Conservation (phyloP, 2,797 vertebrate genomes). For the Myotis vivesi region DNA sequence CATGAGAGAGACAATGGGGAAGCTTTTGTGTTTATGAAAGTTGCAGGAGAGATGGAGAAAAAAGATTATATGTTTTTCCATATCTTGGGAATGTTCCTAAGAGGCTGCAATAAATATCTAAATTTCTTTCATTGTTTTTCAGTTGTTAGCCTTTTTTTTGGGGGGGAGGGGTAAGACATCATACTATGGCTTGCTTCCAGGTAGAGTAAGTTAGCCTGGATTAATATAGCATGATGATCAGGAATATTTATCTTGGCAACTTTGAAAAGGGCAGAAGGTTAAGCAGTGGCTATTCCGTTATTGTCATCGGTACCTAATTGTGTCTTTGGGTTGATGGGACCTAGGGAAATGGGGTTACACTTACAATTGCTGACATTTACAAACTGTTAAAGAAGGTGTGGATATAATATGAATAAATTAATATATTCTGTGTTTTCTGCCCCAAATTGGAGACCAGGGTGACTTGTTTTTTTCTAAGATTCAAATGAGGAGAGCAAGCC, state of each 20-base stretch:
- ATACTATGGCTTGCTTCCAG: background rate
- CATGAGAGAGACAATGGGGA: background rate
- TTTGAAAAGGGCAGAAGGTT: background rate
- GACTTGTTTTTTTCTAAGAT: conserved; percentile 35
- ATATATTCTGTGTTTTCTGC: background rate
- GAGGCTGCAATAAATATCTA: background rate
- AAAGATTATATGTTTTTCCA: background rate
- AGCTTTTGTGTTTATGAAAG: background rate
- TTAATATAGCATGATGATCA: background rate
- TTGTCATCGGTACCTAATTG: background rate
- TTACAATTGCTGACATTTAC: background rate
- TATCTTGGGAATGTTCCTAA: conserved; percentile 14
- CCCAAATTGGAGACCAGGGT: background rate
- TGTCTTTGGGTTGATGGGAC: background rate
- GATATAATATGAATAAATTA: background rate
- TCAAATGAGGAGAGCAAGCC: background rate
- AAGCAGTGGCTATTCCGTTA: background rate
- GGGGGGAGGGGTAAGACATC: background rate
- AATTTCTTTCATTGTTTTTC: conserved; percentile 37
- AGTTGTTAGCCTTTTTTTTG: background rate
- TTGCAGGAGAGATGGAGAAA: background rate
- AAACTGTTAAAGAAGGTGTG: background rate
- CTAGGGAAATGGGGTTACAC: background rate
- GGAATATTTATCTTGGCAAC: background rate
- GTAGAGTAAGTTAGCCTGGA: background rate